Percentiles rank a stretch among this genome's conserved stretches.
These are phyloP conservation scores for Formica selysi DNA, from an alignment of 1,140 invertebrate species.

Conservation along the genomic window DNA sequence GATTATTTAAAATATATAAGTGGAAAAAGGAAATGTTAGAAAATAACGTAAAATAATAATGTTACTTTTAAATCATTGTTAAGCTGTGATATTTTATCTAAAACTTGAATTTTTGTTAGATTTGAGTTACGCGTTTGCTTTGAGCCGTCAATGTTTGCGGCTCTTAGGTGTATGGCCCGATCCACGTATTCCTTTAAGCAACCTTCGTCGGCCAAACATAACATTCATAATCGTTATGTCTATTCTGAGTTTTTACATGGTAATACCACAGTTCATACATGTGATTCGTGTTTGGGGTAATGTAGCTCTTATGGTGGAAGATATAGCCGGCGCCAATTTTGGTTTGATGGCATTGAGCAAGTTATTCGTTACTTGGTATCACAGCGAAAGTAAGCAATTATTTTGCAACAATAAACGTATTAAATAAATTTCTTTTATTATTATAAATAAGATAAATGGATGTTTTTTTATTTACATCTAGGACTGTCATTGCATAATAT, in stretches of 20 bases:
- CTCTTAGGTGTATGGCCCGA: constrained; percentile 45
- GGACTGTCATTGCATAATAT: neutral
- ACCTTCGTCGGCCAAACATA: neutral
- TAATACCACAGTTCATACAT: neutral
- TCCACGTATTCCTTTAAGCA: neutral
- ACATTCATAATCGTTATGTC: neutral
- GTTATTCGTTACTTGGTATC: constrained; percentile 10
- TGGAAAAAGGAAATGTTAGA: too few species aligned
- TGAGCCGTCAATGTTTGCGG: neutral
- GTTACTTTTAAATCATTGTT: too few species aligned
- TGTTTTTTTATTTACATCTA: neutral
- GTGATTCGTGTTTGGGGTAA: constrained; percentile 21
- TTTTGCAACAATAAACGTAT: neutral
- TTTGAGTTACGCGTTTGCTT: constrained; percentile 4
- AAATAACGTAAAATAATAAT: too few species aligned
- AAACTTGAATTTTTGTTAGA: constrained; percentile 17
- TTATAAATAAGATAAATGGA: neutral
- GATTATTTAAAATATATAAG: too few species aligned
- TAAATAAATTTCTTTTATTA: neutral
- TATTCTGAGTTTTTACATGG: neutral
- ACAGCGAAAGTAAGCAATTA: constrained; percentile 20
- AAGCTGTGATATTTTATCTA: neutral
- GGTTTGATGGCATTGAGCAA: constrained; percentile 27
- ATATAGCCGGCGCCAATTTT: neutral
- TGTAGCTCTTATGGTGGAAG: neutral